phyloP scores from a whole-genome alignment of 2,888 invertebrate genomes.

The Apotomis betuletana region DNA sequence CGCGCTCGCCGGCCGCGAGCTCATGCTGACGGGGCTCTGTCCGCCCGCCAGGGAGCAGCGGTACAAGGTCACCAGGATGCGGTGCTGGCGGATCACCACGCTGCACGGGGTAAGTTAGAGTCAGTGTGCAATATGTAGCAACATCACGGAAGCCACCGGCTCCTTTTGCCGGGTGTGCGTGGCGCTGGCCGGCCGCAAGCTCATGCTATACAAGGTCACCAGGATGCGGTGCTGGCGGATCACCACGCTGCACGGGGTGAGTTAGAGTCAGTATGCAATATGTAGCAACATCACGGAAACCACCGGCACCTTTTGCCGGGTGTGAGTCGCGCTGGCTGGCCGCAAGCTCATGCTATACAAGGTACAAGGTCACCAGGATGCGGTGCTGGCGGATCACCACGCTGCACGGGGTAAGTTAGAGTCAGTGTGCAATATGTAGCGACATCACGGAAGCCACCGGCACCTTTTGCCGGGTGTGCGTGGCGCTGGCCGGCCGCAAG shows the following conservation, averaged over 20 bases:
- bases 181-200: conserved; percentile 93
- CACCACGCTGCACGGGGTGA: conserved; percentile 87
- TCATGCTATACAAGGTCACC: conserved; percentile 94
- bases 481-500: conserved; percentile 94
- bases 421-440: conserved; percentile 52
- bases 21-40: too few species aligned
- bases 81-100: conserved; percentile 98
- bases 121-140: conserved; percentile 38
- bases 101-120: conserved; percentile 77
- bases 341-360: conserved; percentile 91
- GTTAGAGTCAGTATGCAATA: conserved; percentile 46
- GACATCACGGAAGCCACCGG: conserved; percentile 38
- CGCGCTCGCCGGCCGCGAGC: conserved; percentile 93
- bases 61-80: conserved; percentile 97
- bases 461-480: conserved; percentile 73
- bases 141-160: conserved; percentile 52
- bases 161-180: conserved; percentile 81
- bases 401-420: conserved; percentile 77
- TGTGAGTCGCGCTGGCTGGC: conserved; percentile 91
- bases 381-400: conserved; percentile 98
- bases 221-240: conserved; percentile 99
- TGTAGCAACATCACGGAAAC: conserved; percentile 45
- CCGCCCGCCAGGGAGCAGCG: too few species aligned
- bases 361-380: conserved; percentile 97
- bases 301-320: conserved; percentile 56